phyloP scores from a whole-genome alignment of 2,113 vertebrate genomes.

The Oncorhynchus masou region DNA sequence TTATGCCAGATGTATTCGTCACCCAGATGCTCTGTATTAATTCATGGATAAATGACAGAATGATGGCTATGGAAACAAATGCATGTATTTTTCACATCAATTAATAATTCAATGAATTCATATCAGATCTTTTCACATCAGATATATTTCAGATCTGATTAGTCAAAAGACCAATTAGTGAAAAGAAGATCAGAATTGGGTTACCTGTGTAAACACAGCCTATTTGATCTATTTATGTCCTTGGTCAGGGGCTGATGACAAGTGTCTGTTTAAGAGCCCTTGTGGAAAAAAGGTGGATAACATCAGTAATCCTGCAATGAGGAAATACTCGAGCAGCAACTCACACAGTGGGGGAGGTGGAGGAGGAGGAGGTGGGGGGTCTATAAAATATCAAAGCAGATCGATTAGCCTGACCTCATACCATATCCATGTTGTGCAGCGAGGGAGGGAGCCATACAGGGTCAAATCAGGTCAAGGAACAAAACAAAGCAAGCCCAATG shows the following conservation, averaged over 20 bases:
- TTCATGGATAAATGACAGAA: constrained; percentile 51
- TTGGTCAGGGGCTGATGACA: not conserved
- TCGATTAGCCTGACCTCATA: constrained; percentile 57
- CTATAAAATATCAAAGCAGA: constrained; percentile 63
- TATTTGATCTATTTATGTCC: not conserved
- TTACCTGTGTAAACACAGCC: not conserved
- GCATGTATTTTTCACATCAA: too few relatives aligned
- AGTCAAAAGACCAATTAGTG: too few relatives aligned
- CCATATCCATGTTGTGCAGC: constrained; percentile 13
- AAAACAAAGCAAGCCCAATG: constrained; percentile 33
- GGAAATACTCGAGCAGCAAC: constrained; percentile 28
- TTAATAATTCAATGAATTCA: too few relatives aligned
- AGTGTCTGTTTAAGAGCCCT: constrained; percentile 17
- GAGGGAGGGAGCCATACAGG: not conserved
- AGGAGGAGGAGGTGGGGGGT: constrained; percentile 3
- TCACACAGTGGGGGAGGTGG: constrained; percentile 22
- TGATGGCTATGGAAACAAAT: not conserved
- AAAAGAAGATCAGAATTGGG: too few relatives aligned
- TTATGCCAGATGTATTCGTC: constrained; percentile 17
- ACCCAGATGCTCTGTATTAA: constrained; percentile 53
- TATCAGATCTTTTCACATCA: too few relatives aligned
- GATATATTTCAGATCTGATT: too few relatives aligned
- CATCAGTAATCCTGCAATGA: constrained; percentile 35
- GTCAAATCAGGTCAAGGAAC: constrained; percentile 40
- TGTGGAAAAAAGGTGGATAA: constrained; percentile 33